Base-by-base conservation (phyloP, 1,140 invertebrate species). In the Thalassaphorura encarpata region DNA sequence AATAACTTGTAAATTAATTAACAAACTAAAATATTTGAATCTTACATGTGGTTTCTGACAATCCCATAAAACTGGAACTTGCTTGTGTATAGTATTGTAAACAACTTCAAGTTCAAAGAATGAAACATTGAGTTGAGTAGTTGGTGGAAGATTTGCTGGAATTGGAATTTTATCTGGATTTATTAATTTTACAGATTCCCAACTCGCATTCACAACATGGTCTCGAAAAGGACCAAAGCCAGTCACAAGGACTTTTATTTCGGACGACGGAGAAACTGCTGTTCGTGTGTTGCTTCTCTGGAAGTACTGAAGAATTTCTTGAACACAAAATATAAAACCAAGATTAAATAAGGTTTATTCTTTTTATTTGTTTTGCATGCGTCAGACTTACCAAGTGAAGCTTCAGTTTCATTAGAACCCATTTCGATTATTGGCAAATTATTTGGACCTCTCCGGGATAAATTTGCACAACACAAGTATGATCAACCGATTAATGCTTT, bases 171-270 rank as follows among this genome's bases (percentile, higher is more conserved):
- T 49, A 53, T 67, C 23, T 52, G 56, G 33, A 74, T 51, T 51
- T 50, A 62, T 43, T 47, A 69, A 59, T 52, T 71, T 64, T 2
- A 75, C 74, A 41, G 72, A 68, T 36, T 69, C 67, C 70, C 73
- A 75, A 52, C 72, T 74, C 5, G 75, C 68, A 67, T 76, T 76
- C 1, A 73, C 68, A 23, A 58, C 60, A 57, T 76, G 72, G 15
- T 62, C 63, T 31, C 68, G 67, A 68, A 76, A 76, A 31, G 75
- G 75, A 18, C 73, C 74, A 69, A 76, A 76, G 8, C 75, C 75
- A 69, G 61, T 68, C 15, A 64, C 26, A 4, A 62, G 26, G 18
- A 62, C 39, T 8, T 48, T 57, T 15, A 57, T 48, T 11, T 21
- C 51, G 11, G 40, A 26, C 16, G 11, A 21, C 3, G 11, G 27